Percentiles rank a stretch among this genome's conserved stretches.
These are phyloP conservation scores for Podarcis cretensis DNA, from an alignment of 2,113 vertebrate species.

Conservation along the genomic window DNA sequence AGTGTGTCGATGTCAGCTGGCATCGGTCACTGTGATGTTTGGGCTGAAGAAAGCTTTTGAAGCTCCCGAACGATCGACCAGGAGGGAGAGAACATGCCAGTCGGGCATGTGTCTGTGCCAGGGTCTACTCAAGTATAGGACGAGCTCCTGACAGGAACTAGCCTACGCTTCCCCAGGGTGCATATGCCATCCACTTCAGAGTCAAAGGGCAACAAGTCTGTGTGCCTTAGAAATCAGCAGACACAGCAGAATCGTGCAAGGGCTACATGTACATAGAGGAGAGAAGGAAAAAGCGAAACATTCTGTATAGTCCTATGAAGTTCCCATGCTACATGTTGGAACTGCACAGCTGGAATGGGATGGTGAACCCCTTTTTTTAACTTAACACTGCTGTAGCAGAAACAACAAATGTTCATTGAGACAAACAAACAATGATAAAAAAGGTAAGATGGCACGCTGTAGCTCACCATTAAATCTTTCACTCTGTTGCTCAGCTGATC, in stretches of 20 bases:
- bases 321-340: neutral
- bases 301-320: neutral
- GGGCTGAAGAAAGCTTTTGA: no score
- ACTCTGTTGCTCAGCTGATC: constrained; percentile 97
- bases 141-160: no score
- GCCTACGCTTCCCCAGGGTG: no score
- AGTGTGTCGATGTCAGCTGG: no score
- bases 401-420: constrained; percentile 21
- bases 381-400: neutral
- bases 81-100: no score
- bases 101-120: no score
- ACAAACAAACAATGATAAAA: constrained; percentile 30
- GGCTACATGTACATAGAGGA: neutral
- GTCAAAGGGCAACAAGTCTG: neutral
- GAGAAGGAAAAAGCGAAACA: neutral
- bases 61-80: no score
- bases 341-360: neutral
- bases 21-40: no score
- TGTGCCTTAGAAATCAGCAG: neutral
- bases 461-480: constrained; percentile 92
- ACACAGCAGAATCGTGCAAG: neutral
- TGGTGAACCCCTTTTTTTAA: neutral
- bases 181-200: neutral
- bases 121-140: no score
- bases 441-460: constrained; percentile 42